Base-by-base conservation (phyloP, 2,797 vertebrate genomes). In the Ctenopoma kingsleyae region DNA sequence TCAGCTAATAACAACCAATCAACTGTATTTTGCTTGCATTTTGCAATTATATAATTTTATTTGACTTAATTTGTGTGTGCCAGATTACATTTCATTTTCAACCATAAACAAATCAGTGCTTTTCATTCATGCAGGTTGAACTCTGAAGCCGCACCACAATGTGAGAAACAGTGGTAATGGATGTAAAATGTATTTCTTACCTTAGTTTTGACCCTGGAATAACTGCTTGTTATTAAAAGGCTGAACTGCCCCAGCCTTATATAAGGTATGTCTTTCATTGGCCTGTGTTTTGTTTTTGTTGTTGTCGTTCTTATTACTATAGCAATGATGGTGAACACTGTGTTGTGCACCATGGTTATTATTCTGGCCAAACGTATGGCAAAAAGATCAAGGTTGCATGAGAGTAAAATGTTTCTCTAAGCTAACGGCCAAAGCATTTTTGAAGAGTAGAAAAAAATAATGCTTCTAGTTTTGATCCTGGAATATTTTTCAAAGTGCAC, bases 221-320 rank as follows among this genome's bases (percentile, higher is more conserved):
- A 32, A 51, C 40, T 58, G 40, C 19, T 52, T 62, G 15, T 43
- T 43, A 17, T 43, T 55, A 54, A 6, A 27, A 51, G 13, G n/a
- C 9, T 25, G 43, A 51, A 59, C 30, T 35, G 16, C 4, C 41
- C 54, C 11, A 47, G 17, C 56, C 5, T 8, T 22, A 25, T 46
- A 22, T 22, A 8, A 8, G n/a, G 11, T 5, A 6, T 22, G 19
- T 16, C 17, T 27, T 62, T 36, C 25, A 17, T 41, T 62, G 7
- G 9, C 41, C 19, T 47, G 17, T 6, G 46, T 23, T 44, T 11
- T 49, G 27, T 32, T 30, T 50, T 23, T 9, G 5, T 16, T 43
- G 15, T 16, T 43, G 9, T 36, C 1, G 2, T 43, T 8, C 3
- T 1, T 41, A 61, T 22, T 27, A 20, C 6, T 25, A 17, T 10